Conservation (phyloP, 2,888 invertebrate genomes). For the Gandaritis pyraliata region DNA sequence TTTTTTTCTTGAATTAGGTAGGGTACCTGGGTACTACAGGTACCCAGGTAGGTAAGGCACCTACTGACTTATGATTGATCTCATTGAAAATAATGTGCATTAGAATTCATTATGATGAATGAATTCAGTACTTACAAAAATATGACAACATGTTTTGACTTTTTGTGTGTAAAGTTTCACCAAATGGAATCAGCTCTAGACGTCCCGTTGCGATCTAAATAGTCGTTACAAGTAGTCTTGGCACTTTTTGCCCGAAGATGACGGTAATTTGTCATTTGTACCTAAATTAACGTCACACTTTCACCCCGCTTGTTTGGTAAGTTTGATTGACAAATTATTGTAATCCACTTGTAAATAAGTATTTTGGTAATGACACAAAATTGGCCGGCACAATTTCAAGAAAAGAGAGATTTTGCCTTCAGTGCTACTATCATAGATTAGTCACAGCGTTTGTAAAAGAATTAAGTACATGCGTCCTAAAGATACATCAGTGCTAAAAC, state of each 20-base stretch:
- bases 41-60: too few species aligned
- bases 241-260: conserved; percentile 57
- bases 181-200: too few species aligned
- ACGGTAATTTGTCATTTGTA: conserved; percentile 77
- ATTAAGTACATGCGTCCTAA: neutral
- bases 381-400: conserved; percentile 48
- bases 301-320: conserved; percentile 74
- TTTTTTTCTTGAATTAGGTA: too few species aligned
- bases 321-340: conserved; percentile 65
- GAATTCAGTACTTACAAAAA: too few species aligned
- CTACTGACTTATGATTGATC: too few species aligned
- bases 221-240: neutral
- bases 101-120: neutral
- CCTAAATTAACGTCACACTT: conserved; percentile 75
- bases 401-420: conserved; percentile 36
- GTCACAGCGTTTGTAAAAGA: neutral
- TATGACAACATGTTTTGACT: neutral
- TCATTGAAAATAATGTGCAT: too few species aligned
- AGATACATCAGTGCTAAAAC: neutral
- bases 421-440: neutral
- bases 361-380: conserved; percentile 49
- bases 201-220: neutral
- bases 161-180: neutral
- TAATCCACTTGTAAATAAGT: conserved; percentile 48
- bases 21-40: too few species aligned